Percentiles rank a stretch among this genome's conserved stretches.
phyloP scores from a whole-genome alignment of 2,797 vertebrate genomes.

The Tokudaia tokunoshimensis region DNA sequence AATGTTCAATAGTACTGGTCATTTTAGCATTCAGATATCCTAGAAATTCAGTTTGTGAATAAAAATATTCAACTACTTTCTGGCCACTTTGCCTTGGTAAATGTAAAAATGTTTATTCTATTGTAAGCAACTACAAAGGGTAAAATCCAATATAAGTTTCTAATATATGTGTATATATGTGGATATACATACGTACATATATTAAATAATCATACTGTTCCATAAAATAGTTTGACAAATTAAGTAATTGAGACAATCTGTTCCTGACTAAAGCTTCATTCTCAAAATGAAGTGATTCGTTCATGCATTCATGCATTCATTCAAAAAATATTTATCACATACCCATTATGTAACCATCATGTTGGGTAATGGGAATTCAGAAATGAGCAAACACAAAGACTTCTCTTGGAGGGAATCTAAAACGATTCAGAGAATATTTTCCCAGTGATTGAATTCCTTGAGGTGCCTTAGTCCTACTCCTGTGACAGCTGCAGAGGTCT shows the following conservation, averaged over 20 bases:
- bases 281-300: conserved; percentile 63
- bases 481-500: conserved; percentile 83
- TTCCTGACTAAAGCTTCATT: conserved; percentile 46
- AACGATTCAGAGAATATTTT: conserved; percentile 73
- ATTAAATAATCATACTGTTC: conserved; percentile 28
- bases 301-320: conserved; percentile 22
- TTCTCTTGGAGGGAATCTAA: conserved; percentile 45
- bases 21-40: conserved; percentile 62
- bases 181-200: neutral
- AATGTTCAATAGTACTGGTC: conserved; percentile 25
- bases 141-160: conserved; percentile 36
- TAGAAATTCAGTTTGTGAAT: conserved; percentile 69
- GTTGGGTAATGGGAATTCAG: conserved; percentile 41
- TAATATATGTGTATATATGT: neutral
- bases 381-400: conserved; percentile 48
- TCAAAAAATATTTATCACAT: conserved; percentile 64
- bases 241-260: conserved; percentile 70
- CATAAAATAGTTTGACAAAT: conserved; percentile 63
- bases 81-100: conserved; percentile 55
- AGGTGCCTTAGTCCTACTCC: conserved; percentile 28
- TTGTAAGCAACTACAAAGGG: conserved; percentile 5
- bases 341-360: conserved; percentile 1
- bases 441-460: conserved; percentile 72
- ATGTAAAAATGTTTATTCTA: conserved; percentile 52
- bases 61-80: conserved; percentile 68